Conservation (phyloP, 2,888 invertebrate genomes). For the Blera fallax region DNA sequence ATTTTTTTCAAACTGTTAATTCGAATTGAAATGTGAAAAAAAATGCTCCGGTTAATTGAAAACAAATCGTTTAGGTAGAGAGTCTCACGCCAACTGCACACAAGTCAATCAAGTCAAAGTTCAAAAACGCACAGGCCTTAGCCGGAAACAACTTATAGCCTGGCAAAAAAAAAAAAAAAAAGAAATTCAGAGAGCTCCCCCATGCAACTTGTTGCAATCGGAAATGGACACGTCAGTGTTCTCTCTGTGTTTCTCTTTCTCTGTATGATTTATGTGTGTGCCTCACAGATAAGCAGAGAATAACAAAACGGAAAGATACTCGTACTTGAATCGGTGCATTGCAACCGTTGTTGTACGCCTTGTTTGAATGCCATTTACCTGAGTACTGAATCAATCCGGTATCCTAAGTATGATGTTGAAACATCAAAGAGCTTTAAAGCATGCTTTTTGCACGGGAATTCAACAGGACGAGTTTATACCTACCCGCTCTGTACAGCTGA, state of each 20-base stretch:
- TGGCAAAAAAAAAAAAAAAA: too few relatives aligned
- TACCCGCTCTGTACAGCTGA: background rate
- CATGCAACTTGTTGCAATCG: constrained; percentile 67
- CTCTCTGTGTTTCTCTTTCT: background rate
- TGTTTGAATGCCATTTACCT: constrained; percentile 11
- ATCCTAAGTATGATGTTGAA: background rate
- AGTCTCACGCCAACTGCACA: background rate
- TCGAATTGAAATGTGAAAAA: too few relatives aligned
- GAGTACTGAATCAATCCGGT: background rate
- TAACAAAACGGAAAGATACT: too few relatives aligned
- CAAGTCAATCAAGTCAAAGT: background rate
- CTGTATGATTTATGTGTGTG: background rate
- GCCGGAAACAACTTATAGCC: background rate
- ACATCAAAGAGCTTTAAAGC: background rate
- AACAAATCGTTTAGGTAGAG: background rate
- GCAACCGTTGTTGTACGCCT: background rate
- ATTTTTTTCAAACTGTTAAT: too few relatives aligned
- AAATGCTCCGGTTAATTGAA: background rate
- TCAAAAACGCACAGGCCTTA: constrained; percentile 20
- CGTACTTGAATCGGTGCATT: background rate
- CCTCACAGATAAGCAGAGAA: too few relatives aligned
- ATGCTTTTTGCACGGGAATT: background rate
- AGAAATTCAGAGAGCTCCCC: background rate
- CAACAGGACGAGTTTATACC: background rate
- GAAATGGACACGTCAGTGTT: constrained; percentile 63